These are phyloP conservation scores for Spilarctia lutea DNA, from an alignment of 2,888 invertebrate genomes.

Conservation along the genomic window DNA sequence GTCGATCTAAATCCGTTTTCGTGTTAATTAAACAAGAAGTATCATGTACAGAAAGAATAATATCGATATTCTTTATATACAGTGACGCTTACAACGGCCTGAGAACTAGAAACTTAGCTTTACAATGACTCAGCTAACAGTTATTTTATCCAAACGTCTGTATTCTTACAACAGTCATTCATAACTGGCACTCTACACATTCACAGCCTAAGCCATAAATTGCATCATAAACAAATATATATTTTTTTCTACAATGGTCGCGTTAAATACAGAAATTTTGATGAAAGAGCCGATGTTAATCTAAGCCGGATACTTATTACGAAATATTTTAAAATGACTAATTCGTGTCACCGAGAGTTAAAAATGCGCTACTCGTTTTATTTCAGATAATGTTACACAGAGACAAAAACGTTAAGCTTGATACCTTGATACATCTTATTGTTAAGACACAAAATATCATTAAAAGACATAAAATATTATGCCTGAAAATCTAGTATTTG, in stretches of 20 bases:
- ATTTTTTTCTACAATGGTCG: not conserved
- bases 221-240: not conserved
- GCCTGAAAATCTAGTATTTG: not conserved
- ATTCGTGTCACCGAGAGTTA: not conserved
- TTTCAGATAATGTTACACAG: not conserved
- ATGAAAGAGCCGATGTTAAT: not conserved
- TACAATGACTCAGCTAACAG: slow-evolving; percentile 6
- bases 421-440: not conserved
- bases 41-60: slow-evolving; percentile 3
- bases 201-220: slow-evolving; percentile 1
- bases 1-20: not conserved
- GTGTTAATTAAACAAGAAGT: not conserved
- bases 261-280: not conserved
- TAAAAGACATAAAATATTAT: too few species aligned
- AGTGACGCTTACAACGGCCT: not conserved
- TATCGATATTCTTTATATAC: not conserved
- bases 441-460: not conserved
- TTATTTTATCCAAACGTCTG: not conserved
- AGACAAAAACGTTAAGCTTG: not conserved
- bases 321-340: not conserved
- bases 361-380: not conserved
- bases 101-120: not conserved
- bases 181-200: not conserved
- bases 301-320: not conserved
- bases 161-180: not conserved